Conservation (phyloP, 2,113 vertebrate species). For the Notechis scutatus region DNA sequence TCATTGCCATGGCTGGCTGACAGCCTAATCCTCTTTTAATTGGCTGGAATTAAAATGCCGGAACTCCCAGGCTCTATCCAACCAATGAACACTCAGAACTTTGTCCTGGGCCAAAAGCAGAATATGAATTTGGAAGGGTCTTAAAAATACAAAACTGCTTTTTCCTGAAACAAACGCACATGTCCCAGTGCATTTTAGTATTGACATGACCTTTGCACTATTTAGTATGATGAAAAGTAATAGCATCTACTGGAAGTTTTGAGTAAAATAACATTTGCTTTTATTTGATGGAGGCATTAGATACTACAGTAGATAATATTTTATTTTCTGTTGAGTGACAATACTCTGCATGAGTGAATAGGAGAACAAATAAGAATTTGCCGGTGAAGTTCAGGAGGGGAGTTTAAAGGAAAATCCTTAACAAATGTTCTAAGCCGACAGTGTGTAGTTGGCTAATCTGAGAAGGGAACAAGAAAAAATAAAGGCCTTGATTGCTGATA, state of each 20-base stretch:
- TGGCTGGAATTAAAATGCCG: conserved; percentile 49
- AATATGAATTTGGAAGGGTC: not conserved
- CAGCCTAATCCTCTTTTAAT: conserved; percentile 68
- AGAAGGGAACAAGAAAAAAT: not conserved
- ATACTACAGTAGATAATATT: not conserved
- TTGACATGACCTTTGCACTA: not conserved
- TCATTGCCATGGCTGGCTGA: conserved; percentile 48
- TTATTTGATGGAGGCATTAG: not conserved
- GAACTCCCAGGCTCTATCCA: conserved; percentile 53
- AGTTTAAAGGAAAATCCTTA: not conserved
- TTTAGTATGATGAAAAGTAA: not conserved
- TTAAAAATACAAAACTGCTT: not conserved
- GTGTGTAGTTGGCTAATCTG: not conserved
- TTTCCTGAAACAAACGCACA: not conserved
- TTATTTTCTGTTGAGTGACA: not conserved
- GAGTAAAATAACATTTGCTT: not conserved
- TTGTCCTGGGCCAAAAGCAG: not conserved
- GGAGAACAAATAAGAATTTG: not conserved
- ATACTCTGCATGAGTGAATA: not conserved
- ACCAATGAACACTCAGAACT: conserved; percentile 28
- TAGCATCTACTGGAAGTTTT: not conserved
- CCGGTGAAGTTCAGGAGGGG: not conserved
- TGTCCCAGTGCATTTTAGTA: not conserved
- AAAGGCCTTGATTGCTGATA: not conserved
- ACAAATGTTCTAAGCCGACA: not conserved